Conservation (phyloP, 2,797 vertebrate species). For the Nannoperca obscura region DNA sequence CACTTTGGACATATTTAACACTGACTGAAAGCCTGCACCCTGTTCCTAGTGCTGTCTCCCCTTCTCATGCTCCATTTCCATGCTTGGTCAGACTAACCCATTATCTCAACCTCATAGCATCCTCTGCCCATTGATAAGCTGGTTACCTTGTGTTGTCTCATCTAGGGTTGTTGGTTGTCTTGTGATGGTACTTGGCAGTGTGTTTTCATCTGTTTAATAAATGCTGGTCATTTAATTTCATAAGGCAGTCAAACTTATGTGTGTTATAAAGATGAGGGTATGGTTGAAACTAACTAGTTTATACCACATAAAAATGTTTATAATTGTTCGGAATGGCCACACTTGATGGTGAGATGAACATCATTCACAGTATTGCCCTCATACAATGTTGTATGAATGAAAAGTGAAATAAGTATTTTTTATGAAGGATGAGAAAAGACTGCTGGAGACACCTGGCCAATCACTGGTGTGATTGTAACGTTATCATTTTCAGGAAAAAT, state of each 20-base stretch:
- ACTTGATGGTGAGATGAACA: not conserved
- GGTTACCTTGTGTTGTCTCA: slow-evolving; percentile 3
- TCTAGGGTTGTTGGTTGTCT: not conserved
- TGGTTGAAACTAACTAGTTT: not conserved
- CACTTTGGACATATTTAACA: slow-evolving; percentile 12
- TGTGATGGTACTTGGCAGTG: not conserved
- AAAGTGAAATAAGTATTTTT: not conserved
- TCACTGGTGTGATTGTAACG: not conserved
- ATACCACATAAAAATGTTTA: not conserved
- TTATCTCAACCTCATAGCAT: not conserved
- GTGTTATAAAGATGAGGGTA: not conserved
- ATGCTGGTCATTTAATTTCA: not conserved
- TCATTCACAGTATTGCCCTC: not conserved
- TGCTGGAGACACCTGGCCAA: not conserved
- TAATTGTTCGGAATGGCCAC: not conserved
- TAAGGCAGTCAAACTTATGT: not conserved
- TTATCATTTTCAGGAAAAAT: not conserved
- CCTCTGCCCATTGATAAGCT: not conserved
- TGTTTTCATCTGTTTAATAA: not conserved
- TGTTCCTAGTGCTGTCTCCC: not conserved
- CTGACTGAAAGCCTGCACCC: slow-evolving; percentile 3
- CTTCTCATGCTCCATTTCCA: not conserved
- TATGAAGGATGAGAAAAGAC: not conserved
- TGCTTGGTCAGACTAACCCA: not conserved
- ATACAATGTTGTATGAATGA: not conserved